phyloP scores from a whole-genome alignment of 2,113 vertebrate genomes.

The Lepus timidus region DNA sequence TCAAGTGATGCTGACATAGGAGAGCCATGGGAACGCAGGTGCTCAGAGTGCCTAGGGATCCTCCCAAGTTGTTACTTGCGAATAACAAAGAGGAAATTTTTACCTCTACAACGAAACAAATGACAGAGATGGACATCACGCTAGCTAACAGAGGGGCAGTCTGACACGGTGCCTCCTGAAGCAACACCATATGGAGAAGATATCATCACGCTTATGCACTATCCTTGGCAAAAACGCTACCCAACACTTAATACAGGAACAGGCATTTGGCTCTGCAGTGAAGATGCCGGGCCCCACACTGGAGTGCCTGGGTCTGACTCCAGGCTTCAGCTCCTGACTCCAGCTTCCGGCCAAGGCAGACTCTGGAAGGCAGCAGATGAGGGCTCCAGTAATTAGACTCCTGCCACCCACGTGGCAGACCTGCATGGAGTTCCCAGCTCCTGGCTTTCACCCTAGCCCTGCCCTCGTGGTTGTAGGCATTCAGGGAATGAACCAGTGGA shows the following conservation, averaged over 20 bases:
- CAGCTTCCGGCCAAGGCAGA: neutral
- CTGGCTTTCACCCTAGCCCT: too few species aligned
- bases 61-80: neutral
- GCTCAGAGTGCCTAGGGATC: slow-evolving; percentile 10
- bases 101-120: neutral
- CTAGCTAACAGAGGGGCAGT: neutral
- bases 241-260: neutral
- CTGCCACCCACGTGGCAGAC: too few species aligned
- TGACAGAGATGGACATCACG: neutral
- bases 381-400: too few species aligned
- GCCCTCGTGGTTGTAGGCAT: too few species aligned
- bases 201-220: neutral
- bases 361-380: too few species aligned
- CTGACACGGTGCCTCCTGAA: neutral
- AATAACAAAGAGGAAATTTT: neutral
- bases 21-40: neutral
- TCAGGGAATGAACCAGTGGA: too few species aligned
- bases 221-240: slow-evolving; percentile 8
- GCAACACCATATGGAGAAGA: neutral
- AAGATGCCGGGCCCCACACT: too few species aligned
- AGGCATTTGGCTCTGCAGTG: too few species aligned
- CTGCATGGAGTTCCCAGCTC: too few species aligned
- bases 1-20: neutral
- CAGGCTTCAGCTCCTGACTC: slow-evolving; percentile 8
- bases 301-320: too few species aligned